Percentiles rank a stretch among this genome's conserved stretches.
Conservation (phyloP, 2,797 vertebrate genomes). For the Bucorvus abyssinicus region DNA sequence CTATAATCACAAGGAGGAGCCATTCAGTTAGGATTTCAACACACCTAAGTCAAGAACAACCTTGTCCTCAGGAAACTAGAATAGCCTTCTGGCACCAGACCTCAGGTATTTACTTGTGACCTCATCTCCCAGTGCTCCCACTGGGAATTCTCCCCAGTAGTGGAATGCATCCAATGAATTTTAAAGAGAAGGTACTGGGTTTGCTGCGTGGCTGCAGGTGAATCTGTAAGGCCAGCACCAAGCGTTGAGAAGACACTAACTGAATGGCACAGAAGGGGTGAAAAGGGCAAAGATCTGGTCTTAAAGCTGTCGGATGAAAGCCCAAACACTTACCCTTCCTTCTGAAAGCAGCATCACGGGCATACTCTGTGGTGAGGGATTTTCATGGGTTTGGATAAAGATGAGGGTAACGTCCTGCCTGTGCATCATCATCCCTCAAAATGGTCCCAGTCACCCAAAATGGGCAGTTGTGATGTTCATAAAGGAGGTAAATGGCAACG, state of each 20-base stretch:
- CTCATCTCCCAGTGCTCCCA: constrained; percentile 7
- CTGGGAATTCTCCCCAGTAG: constrained; percentile 4
- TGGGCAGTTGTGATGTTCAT: not conserved
- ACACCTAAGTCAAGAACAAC: constrained; percentile 8
- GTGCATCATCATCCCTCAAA: not conserved
- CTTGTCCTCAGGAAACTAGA: not conserved
- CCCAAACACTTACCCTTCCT: not conserved
- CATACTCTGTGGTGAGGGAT: not conserved
- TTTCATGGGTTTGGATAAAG: not conserved
- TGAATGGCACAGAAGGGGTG: not conserved
- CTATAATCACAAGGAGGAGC: not conserved
- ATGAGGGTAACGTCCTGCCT: not conserved
- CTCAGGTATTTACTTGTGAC: constrained; percentile 28
- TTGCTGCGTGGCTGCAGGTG: not conserved
- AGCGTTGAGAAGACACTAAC: not conserved
- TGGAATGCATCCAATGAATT: not conserved
- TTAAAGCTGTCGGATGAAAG: not conserved
- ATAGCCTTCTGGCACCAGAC: not conserved
- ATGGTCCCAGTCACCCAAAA: not conserved
- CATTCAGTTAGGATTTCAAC: not conserved
- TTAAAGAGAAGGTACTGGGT: constrained; percentile 27
- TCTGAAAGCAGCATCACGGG: not conserved
- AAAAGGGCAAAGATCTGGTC: not conserved
- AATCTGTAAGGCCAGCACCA: not conserved
- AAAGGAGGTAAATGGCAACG: not conserved